These are phyloP conservation scores for Tachina grossa DNA, from an alignment of 2,888 invertebrate genomes.

Conservation along the genomic window DNA sequence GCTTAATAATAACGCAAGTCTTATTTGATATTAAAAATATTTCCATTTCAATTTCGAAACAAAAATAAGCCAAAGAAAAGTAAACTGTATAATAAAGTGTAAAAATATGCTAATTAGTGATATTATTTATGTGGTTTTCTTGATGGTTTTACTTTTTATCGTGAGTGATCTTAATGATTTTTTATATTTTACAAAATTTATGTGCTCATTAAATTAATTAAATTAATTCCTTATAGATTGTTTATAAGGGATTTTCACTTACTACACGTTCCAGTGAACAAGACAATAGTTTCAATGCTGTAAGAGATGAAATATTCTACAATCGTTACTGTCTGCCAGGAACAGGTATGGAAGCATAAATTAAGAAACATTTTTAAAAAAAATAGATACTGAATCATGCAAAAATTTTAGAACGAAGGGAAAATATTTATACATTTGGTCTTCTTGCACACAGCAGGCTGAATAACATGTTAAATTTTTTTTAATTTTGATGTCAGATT, in stretches of 20 bases:
- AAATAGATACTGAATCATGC: neutral
- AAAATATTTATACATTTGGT: neutral
- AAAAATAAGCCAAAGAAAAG: neutral
- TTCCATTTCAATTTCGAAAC: conserved; percentile 2
- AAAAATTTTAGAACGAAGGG: neutral
- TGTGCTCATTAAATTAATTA: neutral
- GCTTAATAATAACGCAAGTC: neutral
- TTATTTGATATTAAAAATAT: neutral
- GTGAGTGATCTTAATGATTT: conserved; percentile 74
- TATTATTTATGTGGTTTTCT: conserved; percentile 74
- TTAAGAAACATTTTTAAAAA: neutral
- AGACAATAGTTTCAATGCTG: conserved; percentile 49
- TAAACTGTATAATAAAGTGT: neutral
- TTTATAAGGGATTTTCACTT: conserved; percentile 71
- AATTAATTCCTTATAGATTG: conserved; percentile 61
- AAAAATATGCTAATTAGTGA: conserved; percentile 73
- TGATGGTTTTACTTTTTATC: conserved; percentile 74
- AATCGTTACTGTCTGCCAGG: conserved; percentile 60
- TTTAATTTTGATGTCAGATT: too few relatives aligned
- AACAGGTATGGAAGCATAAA: conserved; percentile 56
- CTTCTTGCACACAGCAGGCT: too few relatives aligned
- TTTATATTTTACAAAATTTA: neutral
- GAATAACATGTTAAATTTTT: too few relatives aligned
- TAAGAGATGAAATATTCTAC: conserved; percentile 49
- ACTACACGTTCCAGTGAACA: conserved; percentile 20